Conservation (phyloP, 2,888 invertebrate species). For the Pristionchus mayeri region DNA sequence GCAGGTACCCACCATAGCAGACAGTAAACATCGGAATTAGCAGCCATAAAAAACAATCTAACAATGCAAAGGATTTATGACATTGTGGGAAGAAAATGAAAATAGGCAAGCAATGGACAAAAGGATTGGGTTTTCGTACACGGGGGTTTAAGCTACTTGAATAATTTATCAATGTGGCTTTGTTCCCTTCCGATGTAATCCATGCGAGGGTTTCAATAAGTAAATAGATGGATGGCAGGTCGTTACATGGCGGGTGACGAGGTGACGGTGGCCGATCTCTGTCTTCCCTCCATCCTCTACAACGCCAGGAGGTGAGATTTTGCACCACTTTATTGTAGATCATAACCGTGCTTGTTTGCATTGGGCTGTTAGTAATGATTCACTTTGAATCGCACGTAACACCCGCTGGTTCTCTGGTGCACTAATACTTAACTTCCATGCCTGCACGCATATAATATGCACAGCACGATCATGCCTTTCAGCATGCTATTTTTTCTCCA, state of each 20-base stretch:
- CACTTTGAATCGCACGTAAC: neutral
- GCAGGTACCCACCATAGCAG: constrained; percentile 78
- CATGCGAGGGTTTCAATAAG: too few species aligned
- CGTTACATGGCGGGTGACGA: constrained; percentile 86
- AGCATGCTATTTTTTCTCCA: too few species aligned
- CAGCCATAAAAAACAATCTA: too few species aligned
- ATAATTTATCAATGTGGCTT: too few species aligned
- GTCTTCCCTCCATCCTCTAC: constrained; percentile 93
- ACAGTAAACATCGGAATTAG: too few species aligned
- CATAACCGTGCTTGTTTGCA: neutral
- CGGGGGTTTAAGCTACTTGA: too few species aligned
- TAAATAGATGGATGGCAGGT: neutral
- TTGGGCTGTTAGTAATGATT: neutral
- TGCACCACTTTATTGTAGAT: neutral
- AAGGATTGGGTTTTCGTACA: too few species aligned
- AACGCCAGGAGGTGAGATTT: constrained; percentile 87
- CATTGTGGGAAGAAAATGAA: too few species aligned
- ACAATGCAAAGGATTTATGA: too few species aligned
- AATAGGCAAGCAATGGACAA: too few species aligned
- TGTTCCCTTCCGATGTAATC: too few species aligned
- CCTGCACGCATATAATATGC: neutral
- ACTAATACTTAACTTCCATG: neutral
- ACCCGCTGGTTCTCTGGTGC: neutral
- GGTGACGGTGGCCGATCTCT: constrained; percentile 93
- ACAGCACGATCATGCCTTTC: too few species aligned